phyloP scores from a whole-genome alignment of 2,113 vertebrate genomes.

The Tapirus terrestris region DNA sequence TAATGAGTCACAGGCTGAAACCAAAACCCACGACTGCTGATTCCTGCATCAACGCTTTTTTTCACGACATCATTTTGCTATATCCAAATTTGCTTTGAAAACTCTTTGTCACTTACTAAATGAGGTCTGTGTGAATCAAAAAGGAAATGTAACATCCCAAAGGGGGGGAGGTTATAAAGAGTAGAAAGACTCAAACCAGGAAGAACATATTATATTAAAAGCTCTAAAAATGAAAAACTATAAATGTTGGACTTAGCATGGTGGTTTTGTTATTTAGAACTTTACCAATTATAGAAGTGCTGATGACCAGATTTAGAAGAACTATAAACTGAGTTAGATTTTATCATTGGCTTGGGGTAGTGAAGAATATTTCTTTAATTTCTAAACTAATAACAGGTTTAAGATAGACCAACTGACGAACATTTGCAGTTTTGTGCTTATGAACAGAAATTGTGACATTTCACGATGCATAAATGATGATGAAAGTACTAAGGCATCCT shows the following conservation, averaged over 20 bases:
- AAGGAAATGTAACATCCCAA: constrained; percentile 67
- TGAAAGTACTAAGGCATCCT: constrained; percentile 60
- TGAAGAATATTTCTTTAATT: constrained; percentile 50
- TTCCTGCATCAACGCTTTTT: constrained; percentile 16
- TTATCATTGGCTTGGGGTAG: constrained; percentile 59
- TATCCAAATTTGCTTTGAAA: constrained; percentile 64
- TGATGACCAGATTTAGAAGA: constrained; percentile 64
- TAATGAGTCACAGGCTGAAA: constrained; percentile 59
- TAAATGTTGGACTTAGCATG: constrained; percentile 67
- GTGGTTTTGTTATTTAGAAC: constrained; percentile 71
- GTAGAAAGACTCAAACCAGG: constrained; percentile 49
- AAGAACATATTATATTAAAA: constrained; percentile 66
- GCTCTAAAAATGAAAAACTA: constrained; percentile 69
- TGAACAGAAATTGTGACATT: constrained; percentile 78
- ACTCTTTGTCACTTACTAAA: constrained; percentile 66
- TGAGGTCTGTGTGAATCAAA: constrained; percentile 60
- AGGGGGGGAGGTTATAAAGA: constrained; percentile 64
- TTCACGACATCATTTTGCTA: constrained; percentile 42
- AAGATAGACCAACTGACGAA: constrained; percentile 60
- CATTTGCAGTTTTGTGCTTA: constrained; percentile 61
- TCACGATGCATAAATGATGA: constrained; percentile 78
- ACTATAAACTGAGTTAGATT: constrained; percentile 59
- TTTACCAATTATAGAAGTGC: constrained; percentile 72
- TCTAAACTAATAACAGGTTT: constrained; percentile 71
- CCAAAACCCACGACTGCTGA: constrained; percentile 26